Base-by-base conservation (phyloP, 2,888 invertebrate species). In the Drosophila emarginata region DNA sequence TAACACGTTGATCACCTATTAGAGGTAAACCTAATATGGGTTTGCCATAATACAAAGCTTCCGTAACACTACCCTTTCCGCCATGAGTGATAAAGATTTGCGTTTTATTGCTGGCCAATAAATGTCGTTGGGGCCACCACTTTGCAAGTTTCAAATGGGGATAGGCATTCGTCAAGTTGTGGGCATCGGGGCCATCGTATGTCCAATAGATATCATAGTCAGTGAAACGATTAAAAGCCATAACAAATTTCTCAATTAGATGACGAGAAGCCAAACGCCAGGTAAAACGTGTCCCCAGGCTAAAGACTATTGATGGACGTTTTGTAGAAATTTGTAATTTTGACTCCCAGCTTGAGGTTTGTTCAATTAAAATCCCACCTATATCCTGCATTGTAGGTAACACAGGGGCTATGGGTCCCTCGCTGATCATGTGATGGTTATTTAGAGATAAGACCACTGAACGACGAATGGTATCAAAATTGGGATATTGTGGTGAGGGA, bases 1-100 rank as follows among this genome's bases (percentile, higher is more conserved):
- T 96, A 0, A 94, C 94, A 74, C 95, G 95, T 90, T 96, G 96
- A 89, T 96, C 96, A 76, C 96, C 96, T 90, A 95, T 95, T 0
- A 96, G 94, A 0, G 96, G 96, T 54, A 96, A 93, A 0, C 94
- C 94, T 52, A 96, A 93, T 4, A 96, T 94, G 0, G 96, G 96
- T 0, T 95, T 95, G 2, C 95, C 96, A 84, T 96, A 95, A 90
- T 94, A 95, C 23, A 95, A 94, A 0, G 96, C 95, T 90, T 96
- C 96, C 84, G 94, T 95, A 92, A 96, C 94, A 79, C 96, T 96
- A 26, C 96, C 93, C 0, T 96, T 93, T 14, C 96, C 96, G 4
- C 91, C 88, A 18, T 88, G 89, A 0, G 90, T 89, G 15, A 91
- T 85, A 59, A 91, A 90, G 3, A 91, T 64, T 23, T 94, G 93